A percentile compares a stretch with the other conserved stretches of the same genome.
Evolutionary conservation across 2,113 vertebrate genomes (phyloP).

Genomic region (Naja naja): DNA sequence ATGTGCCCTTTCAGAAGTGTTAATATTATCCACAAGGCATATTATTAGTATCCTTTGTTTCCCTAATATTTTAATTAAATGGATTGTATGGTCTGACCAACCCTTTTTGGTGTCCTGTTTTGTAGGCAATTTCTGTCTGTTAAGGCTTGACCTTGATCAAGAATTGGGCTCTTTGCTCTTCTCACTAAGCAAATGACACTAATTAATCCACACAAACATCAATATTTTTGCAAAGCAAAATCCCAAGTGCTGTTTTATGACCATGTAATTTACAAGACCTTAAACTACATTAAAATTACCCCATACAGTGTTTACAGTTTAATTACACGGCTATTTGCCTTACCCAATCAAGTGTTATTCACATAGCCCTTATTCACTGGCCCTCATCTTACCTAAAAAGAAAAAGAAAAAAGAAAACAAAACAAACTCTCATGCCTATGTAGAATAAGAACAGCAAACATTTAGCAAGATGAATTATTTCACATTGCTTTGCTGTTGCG

Average conservation of each 20-base stretch:
- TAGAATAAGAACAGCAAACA: conserved; percentile 67
- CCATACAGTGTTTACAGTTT: conserved; percentile 66
- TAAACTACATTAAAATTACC: conserved; percentile 70
- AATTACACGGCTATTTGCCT: conserved; percentile 64
- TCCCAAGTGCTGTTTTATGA: conserved; percentile 54
- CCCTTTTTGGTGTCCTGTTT: conserved; percentile 47
- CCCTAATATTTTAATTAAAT: conserved; percentile 37
- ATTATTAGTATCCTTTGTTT: conserved; percentile 35
- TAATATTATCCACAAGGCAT: background rate
- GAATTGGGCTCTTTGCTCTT: background rate
- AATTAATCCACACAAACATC: conserved; percentile 70
- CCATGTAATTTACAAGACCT: conserved; percentile 68
- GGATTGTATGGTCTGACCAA: conserved; percentile 36
- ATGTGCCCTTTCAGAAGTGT: conserved; percentile 3
- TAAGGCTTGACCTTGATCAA: conserved; percentile 46
- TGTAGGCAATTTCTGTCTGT: conserved; percentile 44
- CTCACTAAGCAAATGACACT: conserved; percentile 57
- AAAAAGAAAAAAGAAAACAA: conserved; percentile 49
- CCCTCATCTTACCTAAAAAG: conserved; percentile 67
- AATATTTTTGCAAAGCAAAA: conserved; percentile 71
- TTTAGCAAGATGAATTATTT: conserved; percentile 43
- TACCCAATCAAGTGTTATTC: conserved; percentile 68
- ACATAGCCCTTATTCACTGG: conserved; percentile 62
- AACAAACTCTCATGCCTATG: conserved; percentile 49
- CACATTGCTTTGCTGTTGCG: conserved; percentile 24